A percentile compares a stretch with the other conserved stretches of the same genome.
Conservation (phyloP, 2,888 invertebrate genomes). For the Xanthostigma xanthostigma region DNA sequence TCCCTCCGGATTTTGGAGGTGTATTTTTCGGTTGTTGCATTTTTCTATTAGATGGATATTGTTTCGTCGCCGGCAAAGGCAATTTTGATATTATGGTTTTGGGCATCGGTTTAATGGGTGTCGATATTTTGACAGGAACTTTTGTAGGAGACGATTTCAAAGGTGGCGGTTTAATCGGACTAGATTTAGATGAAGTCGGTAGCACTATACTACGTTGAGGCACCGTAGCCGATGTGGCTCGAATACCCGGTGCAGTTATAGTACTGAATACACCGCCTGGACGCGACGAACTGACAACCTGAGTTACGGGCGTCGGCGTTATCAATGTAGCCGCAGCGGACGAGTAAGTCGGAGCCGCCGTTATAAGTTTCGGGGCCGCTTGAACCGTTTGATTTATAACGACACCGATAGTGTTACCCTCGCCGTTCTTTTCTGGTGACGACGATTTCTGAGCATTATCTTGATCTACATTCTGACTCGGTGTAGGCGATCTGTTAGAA, state of each 20-base stretch:
- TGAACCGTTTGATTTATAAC: conserved; percentile 19
- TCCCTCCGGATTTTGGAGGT: conserved; percentile 16
- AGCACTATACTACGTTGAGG: conserved; percentile 31
- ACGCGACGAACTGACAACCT: conserved; percentile 18
- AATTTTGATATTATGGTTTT: conserved; percentile 23
- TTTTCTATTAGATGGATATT: conserved; percentile 20
- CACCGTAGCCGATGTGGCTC: conserved; percentile 20
- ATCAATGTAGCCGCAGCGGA: conserved; percentile 22
- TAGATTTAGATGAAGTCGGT: conserved; percentile 33
- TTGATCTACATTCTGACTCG: conserved; percentile 17
- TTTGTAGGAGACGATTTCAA: conserved; percentile 38
- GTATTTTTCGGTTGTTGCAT: conserved; percentile 9
- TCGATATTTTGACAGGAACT: conserved; percentile 37
- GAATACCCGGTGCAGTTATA: conserved; percentile 16
- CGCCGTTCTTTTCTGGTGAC: conserved; percentile 13
- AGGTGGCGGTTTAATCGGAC: conserved; percentile 29
- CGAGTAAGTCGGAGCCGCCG: conserved; percentile 23
- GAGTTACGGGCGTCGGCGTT: conserved; percentile 24
- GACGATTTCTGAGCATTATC: not conserved
- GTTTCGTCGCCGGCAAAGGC: conserved; percentile 22
- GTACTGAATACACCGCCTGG: conserved; percentile 26
- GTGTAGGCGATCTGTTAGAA: conserved; percentile 18
- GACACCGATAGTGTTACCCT: conserved; percentile 16
- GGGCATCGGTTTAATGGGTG: conserved; percentile 40
- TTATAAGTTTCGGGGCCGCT: conserved; percentile 21